phyloP scores from a whole-genome alignment of 2,888 invertebrate genomes.

The Lepidochitona cinerea region DNA sequence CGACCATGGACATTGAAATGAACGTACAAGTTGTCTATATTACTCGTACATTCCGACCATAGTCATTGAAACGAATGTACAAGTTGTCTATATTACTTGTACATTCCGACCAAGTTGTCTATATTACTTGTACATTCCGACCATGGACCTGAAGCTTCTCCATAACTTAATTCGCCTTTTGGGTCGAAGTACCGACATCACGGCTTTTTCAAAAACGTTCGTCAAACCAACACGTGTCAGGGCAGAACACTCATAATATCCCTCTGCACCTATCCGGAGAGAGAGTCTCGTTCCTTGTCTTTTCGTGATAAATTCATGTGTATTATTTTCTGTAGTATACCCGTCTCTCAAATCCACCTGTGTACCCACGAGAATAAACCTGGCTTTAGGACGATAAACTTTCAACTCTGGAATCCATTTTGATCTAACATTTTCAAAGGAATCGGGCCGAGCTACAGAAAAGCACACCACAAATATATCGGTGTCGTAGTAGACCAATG shows the following conservation, averaged over 20 bases:
- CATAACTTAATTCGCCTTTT: constrained; percentile 44
- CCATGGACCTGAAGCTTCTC: constrained; percentile 34
- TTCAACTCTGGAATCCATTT: constrained; percentile 60
- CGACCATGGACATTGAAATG: no score
- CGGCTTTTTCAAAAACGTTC: constrained; percentile 45
- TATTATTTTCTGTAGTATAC: neutral
- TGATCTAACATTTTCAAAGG: constrained; percentile 52
- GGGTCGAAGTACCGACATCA: constrained; percentile 36
- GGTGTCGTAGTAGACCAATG: constrained; percentile 56
- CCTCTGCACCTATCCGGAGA: constrained; percentile 27
- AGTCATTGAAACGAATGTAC: no score
- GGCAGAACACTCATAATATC: constrained; percentile 42
- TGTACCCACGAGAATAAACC: constrained; percentile 59
- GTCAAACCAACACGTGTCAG: constrained; percentile 38
- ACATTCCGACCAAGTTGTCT: no score
- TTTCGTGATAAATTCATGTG: neutral
- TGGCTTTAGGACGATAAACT: constrained; percentile 52
- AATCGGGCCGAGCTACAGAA: constrained; percentile 50
- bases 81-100: no score
- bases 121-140: neutral
- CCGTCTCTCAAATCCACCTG: constrained; percentile 49
- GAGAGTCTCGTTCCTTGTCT: constrained; percentile 33
- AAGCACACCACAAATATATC: constrained; percentile 62
- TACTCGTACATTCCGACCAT: no score
- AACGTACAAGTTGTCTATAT: no score